A percentile compares a stretch with the other conserved stretches of the same genome.
These are phyloP conservation scores for Aphidoletes aphidimyza DNA, from an alignment of 2,888 invertebrate genomes.

Conservation along the genomic window DNA sequence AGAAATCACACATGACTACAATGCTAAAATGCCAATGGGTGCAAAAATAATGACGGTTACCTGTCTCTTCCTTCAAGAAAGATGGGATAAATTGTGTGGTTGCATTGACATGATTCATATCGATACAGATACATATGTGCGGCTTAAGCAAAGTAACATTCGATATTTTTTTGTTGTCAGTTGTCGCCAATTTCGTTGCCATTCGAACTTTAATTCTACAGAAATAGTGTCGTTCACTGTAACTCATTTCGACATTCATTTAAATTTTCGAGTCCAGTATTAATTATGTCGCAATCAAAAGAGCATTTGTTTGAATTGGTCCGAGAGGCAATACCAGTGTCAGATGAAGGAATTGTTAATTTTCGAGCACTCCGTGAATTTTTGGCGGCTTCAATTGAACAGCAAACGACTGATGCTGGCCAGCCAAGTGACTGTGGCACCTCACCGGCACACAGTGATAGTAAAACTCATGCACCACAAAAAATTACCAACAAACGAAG, in stretches of 20 bases:
- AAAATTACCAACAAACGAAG: not conserved
- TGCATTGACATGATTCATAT: not conserved
- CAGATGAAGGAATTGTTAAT: not conserved
- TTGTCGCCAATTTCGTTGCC: not conserved
- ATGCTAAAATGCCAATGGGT: not conserved
- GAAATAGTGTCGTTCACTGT: not conserved
- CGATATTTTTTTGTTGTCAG: not conserved
- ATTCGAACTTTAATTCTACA: not conserved
- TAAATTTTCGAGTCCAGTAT: no score
- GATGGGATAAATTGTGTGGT: not conserved
- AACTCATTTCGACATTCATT: not conserved
- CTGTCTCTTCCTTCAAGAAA: not conserved
- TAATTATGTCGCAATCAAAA: not conserved
- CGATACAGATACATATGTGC: no score
- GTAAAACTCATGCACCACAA: not conserved
- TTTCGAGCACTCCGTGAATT: constrained; percentile 15
- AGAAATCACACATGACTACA: not conserved
- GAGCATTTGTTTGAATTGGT: not conserved
- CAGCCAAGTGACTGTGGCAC: not conserved
- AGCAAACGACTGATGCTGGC: not conserved
- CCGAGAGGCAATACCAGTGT: not conserved
- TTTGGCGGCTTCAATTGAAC: not conserved
- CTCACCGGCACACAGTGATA: not conserved
- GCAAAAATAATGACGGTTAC: not conserved
- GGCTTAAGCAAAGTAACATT: not conserved